Evolutionary conservation across 2,797 vertebrate genomes (phyloP), one percentile per base, ranked within the genome.

Genomic region (Siniperca scherzeri): DNA sequence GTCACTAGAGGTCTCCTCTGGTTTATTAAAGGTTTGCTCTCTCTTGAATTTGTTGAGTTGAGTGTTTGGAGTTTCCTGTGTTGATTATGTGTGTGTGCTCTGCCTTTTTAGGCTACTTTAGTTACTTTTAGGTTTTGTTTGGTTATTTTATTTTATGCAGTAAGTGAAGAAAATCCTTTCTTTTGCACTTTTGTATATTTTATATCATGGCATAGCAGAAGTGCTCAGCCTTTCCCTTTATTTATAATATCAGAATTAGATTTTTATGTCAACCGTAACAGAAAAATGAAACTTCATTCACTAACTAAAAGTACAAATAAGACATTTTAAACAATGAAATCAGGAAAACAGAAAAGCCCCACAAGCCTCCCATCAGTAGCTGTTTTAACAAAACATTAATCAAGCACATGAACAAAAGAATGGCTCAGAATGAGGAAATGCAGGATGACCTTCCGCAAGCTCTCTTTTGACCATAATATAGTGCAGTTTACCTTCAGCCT

Each of bases 401-500:
- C 8, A 56, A 40, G 30, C n/a, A 61, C 44, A 16, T 12, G 6
- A 57, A 64, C 19, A 48, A 16, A 56, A 55, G 5, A 61, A 21
- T 2, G 2, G 7, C 8, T 66, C 36, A 52, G 2, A 52, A 3
- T 38, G 11, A 72, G n/a, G 1, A 55, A 72, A 61, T 59, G 16
- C 14, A 75, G 21, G 27, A 84, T 53, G 17, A 53, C 10, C 3
- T 65, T 5, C 25, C 22, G 5, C 60, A 59, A 21, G 1, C 30
- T 17, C 14, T 21, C 2, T 9, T 60, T n/a, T 36, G 21, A 67
- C 4, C 0, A 77, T 5, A 16, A 7, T 48, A 5, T 17, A 52
- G 7, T 46, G 52, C 19, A 11, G 4, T 77, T 87, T 95, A 98
- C 97, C 97, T 97, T 97, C 70, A 98, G 87, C 25, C 77, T 96